phyloP scores from a whole-genome alignment of 2,888 invertebrate genomes.

The Rhagium mordax region DNA sequence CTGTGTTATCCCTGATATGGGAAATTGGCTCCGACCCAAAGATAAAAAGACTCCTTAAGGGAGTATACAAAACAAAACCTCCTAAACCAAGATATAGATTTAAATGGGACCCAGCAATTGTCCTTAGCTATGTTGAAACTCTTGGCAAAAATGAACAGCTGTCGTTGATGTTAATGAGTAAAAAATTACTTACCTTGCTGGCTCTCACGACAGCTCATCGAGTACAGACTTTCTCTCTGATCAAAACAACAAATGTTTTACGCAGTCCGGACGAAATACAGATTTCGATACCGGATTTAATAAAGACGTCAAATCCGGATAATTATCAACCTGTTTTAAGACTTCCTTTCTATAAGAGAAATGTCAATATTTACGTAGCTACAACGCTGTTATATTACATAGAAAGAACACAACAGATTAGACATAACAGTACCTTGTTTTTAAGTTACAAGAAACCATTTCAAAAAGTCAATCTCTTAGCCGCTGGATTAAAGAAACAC shows the following conservation, averaged over 20 bases:
- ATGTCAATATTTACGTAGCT: slow-evolving; percentile 14
- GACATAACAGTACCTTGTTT: not conserved
- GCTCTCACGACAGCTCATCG: slow-evolving; percentile 49
- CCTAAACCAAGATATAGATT: slow-evolving; percentile 48
- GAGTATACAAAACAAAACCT: slow-evolving; percentile 45
- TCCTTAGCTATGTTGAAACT: slow-evolving; percentile 44
- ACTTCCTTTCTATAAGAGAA: slow-evolving; percentile 15
- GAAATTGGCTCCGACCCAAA: slow-evolving; percentile 35
- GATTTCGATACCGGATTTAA: slow-evolving; percentile 45
- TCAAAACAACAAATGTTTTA: slow-evolving; percentile 6
- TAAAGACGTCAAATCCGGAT: slow-evolving; percentile 34
- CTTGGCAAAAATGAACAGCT: slow-evolving; percentile 7
- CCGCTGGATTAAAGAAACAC: slow-evolving; percentile 47
- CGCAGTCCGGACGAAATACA: slow-evolving; percentile 10
- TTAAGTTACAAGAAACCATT: slow-evolving; percentile 31
- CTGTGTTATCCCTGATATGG: not conserved
- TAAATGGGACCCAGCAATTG: slow-evolving; percentile 50
- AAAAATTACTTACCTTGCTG: slow-evolving; percentile 45
- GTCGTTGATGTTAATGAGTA: slow-evolving; percentile 31
- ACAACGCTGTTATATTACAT: not conserved
- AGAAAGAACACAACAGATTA: not conserved
- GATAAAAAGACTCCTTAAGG: slow-evolving; percentile 50
- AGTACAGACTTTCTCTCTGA: slow-evolving; percentile 39
- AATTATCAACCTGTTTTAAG: slow-evolving; percentile 26
- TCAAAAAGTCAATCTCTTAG: slow-evolving; percentile 36